Evolutionary conservation across 2,888 invertebrate species (phyloP).

Genomic region (Cataglyphis rosenhaueri): DNA sequence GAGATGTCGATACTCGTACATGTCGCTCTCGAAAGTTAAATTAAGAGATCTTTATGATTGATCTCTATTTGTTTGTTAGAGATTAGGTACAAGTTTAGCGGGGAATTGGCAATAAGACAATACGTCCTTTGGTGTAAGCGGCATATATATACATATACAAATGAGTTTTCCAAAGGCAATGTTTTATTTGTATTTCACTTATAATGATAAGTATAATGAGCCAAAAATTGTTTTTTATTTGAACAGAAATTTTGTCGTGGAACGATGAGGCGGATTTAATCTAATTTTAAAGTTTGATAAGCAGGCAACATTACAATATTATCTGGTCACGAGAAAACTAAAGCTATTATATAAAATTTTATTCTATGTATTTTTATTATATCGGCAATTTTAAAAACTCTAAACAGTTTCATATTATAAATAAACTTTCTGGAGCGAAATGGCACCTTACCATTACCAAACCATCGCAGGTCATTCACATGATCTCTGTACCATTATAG

Average conservation of each 20-base stretch:
- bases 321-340: background rate
- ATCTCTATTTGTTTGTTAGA: slow-evolving; percentile 54
- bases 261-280: background rate
- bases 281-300: background rate
- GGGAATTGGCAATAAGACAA: slow-evolving; percentile 71
- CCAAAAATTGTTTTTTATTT: slow-evolving; percentile 7
- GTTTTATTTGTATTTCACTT: background rate
- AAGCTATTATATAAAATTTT: background rate
- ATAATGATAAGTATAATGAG: background rate
- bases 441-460: slow-evolving; percentile 80
- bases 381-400: slow-evolving; percentile 6
- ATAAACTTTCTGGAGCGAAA: slow-evolving; percentile 70
- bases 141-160: background rate
- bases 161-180: slow-evolving; percentile 33
- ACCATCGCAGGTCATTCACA: slow-evolving; percentile 82
- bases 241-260: background rate
- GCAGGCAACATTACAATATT: background rate
- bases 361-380: background rate
- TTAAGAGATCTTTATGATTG: slow-evolving; percentile 24
- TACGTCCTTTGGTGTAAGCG: slow-evolving; percentile 41
- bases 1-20: slow-evolving; percentile 52
- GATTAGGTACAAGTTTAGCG: slow-evolving; percentile 59
- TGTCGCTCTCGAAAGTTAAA: slow-evolving; percentile 69
- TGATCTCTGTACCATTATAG: slow-evolving; percentile 84
- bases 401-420: slow-evolving; percentile 15